phyloP scores from a whole-genome alignment of 1,140 invertebrate species.

The Zaprionus gabonicus region DNA sequence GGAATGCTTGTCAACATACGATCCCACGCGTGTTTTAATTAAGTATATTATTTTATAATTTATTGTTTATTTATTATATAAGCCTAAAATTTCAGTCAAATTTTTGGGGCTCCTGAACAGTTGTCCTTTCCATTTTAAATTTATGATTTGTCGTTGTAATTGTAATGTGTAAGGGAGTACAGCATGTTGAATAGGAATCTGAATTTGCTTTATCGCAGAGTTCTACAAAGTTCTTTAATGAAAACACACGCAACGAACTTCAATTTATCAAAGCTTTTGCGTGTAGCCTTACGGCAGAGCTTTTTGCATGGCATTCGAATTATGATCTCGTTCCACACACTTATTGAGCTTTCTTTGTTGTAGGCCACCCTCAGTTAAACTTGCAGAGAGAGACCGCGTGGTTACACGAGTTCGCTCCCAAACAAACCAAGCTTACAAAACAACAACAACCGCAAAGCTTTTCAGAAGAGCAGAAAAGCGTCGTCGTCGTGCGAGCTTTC shows the following conservation, averaged over 20 bases:
- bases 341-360: slow-evolving; percentile 7
- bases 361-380: slow-evolving; percentile 33
- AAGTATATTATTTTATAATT: no score
- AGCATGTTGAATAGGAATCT: no score
- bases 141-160: no score
- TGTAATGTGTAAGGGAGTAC: neutral
- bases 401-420: no score
- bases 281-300: slow-evolving; percentile 30
- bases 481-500: slow-evolving; percentile 24
- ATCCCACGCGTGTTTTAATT: no score
- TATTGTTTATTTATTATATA: no score
- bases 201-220: neutral
- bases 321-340: slow-evolving; percentile 32
- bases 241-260: neutral
- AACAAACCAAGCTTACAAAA: slow-evolving; percentile 36
- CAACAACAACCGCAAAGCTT: slow-evolving; percentile 27
- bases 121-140: no score
- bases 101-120: no score
- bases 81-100: no score
- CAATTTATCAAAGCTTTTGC: slow-evolving; percentile 10
- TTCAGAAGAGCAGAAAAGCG: slow-evolving; percentile 42
- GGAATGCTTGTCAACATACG: no score
- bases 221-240: neutral
- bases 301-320: slow-evolving; percentile 18
- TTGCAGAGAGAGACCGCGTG: neutral